These are phyloP conservation scores for Chaenocephalus aceratus DNA, from an alignment of 2,113 vertebrate species.

Conservation along the genomic window DNA sequence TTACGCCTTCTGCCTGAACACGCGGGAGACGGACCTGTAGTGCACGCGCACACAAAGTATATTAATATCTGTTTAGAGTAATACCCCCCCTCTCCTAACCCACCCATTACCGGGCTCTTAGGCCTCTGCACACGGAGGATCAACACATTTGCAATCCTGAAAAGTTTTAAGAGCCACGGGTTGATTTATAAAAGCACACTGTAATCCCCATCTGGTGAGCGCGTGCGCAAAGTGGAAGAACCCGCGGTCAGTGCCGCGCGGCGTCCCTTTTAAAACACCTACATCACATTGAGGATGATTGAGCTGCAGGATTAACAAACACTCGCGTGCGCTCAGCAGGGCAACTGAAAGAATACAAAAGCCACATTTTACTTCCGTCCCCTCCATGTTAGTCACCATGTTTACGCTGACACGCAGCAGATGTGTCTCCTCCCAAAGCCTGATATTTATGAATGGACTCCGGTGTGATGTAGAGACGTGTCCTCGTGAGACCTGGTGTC, in stretches of 20 bases:
- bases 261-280: constrained; percentile 51
- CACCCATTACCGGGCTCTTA: constrained; percentile 46
- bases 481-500: constrained; percentile 62
- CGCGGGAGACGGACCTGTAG: constrained; percentile 94
- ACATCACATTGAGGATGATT: neutral
- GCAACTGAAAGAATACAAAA: constrained; percentile 14
- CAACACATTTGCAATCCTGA: constrained; percentile 53
- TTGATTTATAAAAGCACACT: constrained; percentile 67
- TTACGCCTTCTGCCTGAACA: constrained; percentile 93
- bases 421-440: constrained; percentile 26
- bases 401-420: constrained; percentile 63
- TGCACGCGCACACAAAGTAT: neutral
- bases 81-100: neutral
- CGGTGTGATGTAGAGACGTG: constrained; percentile 36
- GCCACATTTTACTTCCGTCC: constrained; percentile 59
- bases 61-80: constrained; percentile 41
- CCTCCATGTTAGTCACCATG: constrained; percentile 54
- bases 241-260: constrained; percentile 9
- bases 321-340: constrained; percentile 31
- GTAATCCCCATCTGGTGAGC: constrained; percentile 57
- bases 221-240: neutral
- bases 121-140: constrained; percentile 62
- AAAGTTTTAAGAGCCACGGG: constrained; percentile 55
- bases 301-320: constrained; percentile 55
- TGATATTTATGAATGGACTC: constrained; percentile 22